Percentiles rank a stretch among this genome's conserved stretches.
phyloP scores from a whole-genome alignment of 2,888 invertebrate species.

The Geophilus truncorum region DNA sequence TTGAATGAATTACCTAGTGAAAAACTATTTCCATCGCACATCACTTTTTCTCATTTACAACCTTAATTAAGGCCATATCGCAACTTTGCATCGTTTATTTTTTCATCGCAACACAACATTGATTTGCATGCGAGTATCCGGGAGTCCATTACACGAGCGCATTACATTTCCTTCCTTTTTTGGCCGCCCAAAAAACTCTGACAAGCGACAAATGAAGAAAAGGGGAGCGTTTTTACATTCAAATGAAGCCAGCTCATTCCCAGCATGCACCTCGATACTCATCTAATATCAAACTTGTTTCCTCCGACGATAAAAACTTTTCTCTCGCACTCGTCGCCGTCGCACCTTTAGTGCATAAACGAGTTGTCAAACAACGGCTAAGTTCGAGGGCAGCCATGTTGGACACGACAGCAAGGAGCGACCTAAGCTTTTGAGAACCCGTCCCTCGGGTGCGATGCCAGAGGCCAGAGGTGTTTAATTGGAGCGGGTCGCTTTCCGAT shows the following conservation, averaged over 20 bases:
- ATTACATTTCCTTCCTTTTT: not conserved
- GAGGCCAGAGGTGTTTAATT: constrained; percentile 15
- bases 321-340: too few relatives aligned
- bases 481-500: constrained; percentile 9
- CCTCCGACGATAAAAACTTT: not conserved
- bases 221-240: constrained; percentile 1
- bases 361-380: not conserved
- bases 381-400: constrained; percentile 4
- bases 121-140: constrained; percentile 10
- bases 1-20: constrained; percentile 7
- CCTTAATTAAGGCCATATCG: constrained; percentile 1
- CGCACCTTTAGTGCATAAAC: not conserved
- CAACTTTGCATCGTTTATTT: constrained; percentile 2
- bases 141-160: constrained; percentile 3
- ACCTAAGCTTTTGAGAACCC: constrained; percentile 11
- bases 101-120: not conserved
- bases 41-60: constrained; percentile 18
- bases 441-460: not conserved
- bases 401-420: not conserved
- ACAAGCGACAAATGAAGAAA: constrained; percentile 16
- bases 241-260: not conserved
- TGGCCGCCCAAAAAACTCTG: not conserved
- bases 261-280: not conserved
- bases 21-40: constrained; percentile 7
- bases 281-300: not conserved